Conservation (phyloP, 2,888 invertebrate species). For the Meandrusa payeni region DNA sequence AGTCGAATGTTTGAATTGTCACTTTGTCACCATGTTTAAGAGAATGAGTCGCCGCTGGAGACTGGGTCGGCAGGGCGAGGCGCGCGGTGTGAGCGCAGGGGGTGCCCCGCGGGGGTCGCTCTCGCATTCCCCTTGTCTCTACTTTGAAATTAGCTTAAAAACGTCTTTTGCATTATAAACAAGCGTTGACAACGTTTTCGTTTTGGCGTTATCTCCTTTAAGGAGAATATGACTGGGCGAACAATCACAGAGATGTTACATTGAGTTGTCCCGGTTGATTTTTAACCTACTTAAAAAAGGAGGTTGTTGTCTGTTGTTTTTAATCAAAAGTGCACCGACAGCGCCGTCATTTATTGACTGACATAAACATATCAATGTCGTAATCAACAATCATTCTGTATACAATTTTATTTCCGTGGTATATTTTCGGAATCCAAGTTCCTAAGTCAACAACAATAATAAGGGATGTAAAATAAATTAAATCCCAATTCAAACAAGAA, state of each 20-base stretch:
- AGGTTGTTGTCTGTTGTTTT: too few species aligned
- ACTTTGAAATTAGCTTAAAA: conserved; percentile 31
- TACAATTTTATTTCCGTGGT: too few species aligned
- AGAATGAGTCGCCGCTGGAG: conserved; percentile 51
- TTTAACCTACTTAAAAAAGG: too few species aligned
- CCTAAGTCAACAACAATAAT: too few species aligned
- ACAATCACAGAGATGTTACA: neutral
- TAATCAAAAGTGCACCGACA: too few species aligned
- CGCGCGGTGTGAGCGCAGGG: conserved; percentile 39
- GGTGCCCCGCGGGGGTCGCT: conserved; percentile 36
- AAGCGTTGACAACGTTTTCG: conserved; percentile 32
- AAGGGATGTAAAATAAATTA: too few species aligned
- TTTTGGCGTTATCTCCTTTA: conserved; percentile 12
- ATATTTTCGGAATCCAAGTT: too few species aligned
- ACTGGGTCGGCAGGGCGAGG: conserved; percentile 43
- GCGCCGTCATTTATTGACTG: too few species aligned
- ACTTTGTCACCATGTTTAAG: conserved; percentile 61
- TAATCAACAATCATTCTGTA: too few species aligned
- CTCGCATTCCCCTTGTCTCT: conserved; percentile 29
- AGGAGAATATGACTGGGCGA: neutral
- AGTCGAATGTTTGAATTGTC: conserved; percentile 73
- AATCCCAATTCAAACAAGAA: too few species aligned
- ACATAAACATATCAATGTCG: too few species aligned
- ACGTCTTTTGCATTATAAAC: conserved; percentile 28
- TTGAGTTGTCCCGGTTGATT: neutral